Evolutionary conservation across 2,113 vertebrate genomes (phyloP).

Genomic region (Chauna torquata): DNA sequence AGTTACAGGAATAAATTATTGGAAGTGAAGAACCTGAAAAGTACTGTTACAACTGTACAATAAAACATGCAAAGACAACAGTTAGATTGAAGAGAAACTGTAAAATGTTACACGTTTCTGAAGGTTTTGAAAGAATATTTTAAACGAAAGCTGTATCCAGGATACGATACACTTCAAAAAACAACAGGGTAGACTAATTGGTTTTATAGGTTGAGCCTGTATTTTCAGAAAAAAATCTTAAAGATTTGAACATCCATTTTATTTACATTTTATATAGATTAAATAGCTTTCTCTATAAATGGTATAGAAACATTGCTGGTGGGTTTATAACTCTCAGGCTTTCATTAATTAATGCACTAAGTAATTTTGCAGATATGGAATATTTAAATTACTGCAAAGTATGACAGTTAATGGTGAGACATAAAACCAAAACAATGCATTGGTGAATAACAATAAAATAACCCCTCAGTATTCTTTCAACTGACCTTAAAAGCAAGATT

Average conservation of each 20-base stretch:
- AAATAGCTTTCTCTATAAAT: not conserved
- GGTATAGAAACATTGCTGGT: not conserved
- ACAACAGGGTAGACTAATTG: not conserved
- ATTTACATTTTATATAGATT: not conserved
- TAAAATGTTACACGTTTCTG: not conserved
- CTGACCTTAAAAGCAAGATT: not conserved
- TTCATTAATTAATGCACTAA: not conserved
- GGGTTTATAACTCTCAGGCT: not conserved
- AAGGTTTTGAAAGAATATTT: not conserved
- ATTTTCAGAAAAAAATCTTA: not conserved
- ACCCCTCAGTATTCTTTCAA: not conserved
- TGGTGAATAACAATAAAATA: not conserved
- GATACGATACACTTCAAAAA: not conserved
- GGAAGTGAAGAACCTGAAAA: not conserved
- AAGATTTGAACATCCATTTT: not conserved
- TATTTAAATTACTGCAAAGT: not conserved
- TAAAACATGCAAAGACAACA: not conserved
- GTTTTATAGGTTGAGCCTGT: not conserved
- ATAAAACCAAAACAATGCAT: not conserved
- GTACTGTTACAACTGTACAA: not conserved
- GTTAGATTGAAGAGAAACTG: not conserved
- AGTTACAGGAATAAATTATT: not conserved
- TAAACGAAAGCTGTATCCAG: not conserved
- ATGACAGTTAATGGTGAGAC: not conserved
- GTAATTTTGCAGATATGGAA: not conserved